phyloP scores from a whole-genome alignment of 2,113 vertebrate species.

The Empidonax traillii region DNA sequence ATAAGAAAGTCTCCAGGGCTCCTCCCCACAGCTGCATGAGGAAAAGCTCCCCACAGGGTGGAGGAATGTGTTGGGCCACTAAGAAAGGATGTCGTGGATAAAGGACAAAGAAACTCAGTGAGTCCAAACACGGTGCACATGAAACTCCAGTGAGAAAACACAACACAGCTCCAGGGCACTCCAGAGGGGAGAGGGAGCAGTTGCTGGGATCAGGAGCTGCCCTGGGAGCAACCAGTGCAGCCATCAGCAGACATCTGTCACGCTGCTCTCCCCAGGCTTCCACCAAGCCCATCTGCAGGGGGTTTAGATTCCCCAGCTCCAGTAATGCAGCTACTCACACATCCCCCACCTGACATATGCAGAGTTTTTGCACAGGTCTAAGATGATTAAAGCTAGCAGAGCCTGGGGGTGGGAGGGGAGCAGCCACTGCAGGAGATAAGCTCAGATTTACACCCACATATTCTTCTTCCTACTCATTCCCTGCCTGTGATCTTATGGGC shows the following conservation, averaged over 20 bases:
- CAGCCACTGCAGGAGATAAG: not conserved
- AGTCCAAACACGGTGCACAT: rapidly evolving
- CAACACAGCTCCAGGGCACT: not conserved
- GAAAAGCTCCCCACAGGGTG: not conserved
- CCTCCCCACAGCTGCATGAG: not conserved
- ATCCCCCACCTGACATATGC: not conserved
- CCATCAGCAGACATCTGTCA: not conserved
- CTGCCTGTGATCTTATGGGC: not conserved
- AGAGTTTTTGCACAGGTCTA: not conserved
- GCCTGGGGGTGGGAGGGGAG: not conserved
- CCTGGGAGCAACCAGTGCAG: not conserved
- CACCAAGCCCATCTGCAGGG: not conserved
- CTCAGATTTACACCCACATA: not conserved
- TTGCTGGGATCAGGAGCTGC: not conserved
- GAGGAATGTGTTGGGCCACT: not conserved
- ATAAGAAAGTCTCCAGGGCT: not conserved
- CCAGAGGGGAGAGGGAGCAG: not conserved
- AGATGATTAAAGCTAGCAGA: not conserved
- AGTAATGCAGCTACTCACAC: not conserved
- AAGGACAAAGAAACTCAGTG: not conserved
- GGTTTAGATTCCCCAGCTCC: not conserved
- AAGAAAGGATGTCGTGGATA: not conserved
- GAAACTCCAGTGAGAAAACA: not conserved
- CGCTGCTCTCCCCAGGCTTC: not conserved
- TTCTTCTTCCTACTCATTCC: not conserved